Conservation (phyloP, 2,113 vertebrate genomes). For the Platysteira castanea region DNA sequence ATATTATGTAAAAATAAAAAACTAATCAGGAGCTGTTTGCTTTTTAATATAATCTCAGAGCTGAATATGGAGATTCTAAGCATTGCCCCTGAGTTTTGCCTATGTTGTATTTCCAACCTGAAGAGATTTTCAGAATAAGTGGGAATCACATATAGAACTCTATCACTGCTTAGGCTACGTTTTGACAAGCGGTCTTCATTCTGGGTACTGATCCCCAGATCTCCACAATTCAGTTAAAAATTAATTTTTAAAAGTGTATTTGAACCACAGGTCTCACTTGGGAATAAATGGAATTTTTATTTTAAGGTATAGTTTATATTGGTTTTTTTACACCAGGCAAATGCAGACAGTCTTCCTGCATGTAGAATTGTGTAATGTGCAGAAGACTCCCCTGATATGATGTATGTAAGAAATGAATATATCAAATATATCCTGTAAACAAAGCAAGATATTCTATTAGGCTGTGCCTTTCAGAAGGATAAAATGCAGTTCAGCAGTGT, state of each 20-base stretch:
- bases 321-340: background rate
- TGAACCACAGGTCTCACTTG: background rate
- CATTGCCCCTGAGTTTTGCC: background rate
- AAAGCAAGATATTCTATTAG: background rate
- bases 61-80: background rate
- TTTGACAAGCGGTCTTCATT: background rate
- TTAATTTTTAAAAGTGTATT: background rate
- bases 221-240: background rate
- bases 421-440: background rate
- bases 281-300: background rate
- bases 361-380: background rate
- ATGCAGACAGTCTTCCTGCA: background rate
- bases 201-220: background rate
- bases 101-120: rapidly evolving
- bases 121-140: background rate
- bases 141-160: background rate
- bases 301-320: rapidly evolving
- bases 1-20: background rate
- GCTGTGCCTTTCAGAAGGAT: background rate
- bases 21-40: background rate
- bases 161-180: background rate
- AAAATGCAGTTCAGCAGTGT: background rate
- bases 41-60: background rate
- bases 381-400: background rate
- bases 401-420: background rate